Conservation (phyloP, 2,888 invertebrate genomes). For the Eurytoma californica region DNA sequence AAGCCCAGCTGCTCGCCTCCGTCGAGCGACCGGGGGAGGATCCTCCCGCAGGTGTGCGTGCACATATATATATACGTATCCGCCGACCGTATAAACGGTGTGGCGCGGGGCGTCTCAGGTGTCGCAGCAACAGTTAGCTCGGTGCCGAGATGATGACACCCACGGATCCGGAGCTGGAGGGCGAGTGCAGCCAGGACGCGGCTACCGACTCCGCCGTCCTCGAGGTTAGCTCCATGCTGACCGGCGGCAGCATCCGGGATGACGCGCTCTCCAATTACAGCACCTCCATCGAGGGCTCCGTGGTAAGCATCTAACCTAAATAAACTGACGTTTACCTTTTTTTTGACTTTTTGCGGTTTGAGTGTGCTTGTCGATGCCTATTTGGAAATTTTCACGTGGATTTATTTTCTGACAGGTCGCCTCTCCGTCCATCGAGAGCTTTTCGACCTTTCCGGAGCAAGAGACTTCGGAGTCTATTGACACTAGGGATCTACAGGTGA, state of each 20-base stretch:
- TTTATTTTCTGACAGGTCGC: constrained; percentile 73
- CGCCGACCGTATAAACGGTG: background rate
- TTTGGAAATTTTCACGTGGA: background rate
- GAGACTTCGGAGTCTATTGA: constrained; percentile 77
- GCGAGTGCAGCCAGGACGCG: constrained; percentile 60
- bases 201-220: constrained; percentile 65
- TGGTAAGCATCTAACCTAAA: constrained; percentile 64
- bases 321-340: constrained; percentile 24
- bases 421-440: constrained; percentile 79
- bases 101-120: constrained; percentile 22
- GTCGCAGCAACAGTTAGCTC: constrained; percentile 53
- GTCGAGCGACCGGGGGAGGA: background rate
- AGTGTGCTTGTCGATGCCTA: background rate
- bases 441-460: constrained; percentile 79
- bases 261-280: constrained; percentile 67
- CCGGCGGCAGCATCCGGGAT: constrained; percentile 62
- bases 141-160: constrained; percentile 68
- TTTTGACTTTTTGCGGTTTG: background rate
- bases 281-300: constrained; percentile 71
- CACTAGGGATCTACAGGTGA: constrained; percentile 79
- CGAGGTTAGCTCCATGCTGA: constrained; percentile 66
- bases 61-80: background rate
- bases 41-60: constrained; percentile 23
- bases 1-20: no score
- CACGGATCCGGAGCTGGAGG: constrained; percentile 65